phyloP scores from a whole-genome alignment of 2,888 invertebrate species.

The Drosophila nr. perissopoda region DNA sequence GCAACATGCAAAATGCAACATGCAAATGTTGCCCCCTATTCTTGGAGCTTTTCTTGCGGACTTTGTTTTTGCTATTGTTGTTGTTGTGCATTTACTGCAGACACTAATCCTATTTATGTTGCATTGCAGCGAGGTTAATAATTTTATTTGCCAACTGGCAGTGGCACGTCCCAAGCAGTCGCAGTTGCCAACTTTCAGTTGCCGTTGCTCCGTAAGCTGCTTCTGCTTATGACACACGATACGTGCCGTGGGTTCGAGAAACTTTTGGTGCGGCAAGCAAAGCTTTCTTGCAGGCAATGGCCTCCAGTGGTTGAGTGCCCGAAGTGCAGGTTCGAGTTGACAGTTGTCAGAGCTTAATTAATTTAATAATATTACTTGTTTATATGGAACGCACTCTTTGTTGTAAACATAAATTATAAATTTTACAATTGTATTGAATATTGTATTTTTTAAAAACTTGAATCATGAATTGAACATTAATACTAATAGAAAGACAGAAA shows the following conservation, averaged over 20 bases:
- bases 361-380: conserved; percentile 41
- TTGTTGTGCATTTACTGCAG: conserved; percentile 69
- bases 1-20: conserved; percentile 74
- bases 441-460: neutral
- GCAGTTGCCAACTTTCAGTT: conserved; percentile 26
- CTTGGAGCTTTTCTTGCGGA: conserved; percentile 38
- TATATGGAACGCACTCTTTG: neutral
- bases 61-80: conserved; percentile 21
- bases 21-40: conserved; percentile 39
- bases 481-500: neutral
- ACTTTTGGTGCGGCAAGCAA: conserved; percentile 53
- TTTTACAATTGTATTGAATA: neutral
- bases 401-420: neutral
- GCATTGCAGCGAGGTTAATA: conserved; percentile 79
- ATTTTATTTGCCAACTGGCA: conserved; percentile 74
- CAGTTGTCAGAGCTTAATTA: conserved; percentile 52
- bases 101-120: conserved; percentile 81
- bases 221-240: conserved; percentile 79
- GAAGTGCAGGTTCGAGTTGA: neutral
- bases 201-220: conserved; percentile 56
- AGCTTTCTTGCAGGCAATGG: conserved; percentile 43
- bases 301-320: conserved; percentile 11
- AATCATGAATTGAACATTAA: too few species aligned
- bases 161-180: conserved; percentile 61
- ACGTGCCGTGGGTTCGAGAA: conserved; percentile 66